Percentiles rank a stretch among this genome's conserved stretches.
Evolutionary conservation across 2,888 invertebrate genomes (phyloP).

Genomic region (Ormyrus rosae): DNA sequence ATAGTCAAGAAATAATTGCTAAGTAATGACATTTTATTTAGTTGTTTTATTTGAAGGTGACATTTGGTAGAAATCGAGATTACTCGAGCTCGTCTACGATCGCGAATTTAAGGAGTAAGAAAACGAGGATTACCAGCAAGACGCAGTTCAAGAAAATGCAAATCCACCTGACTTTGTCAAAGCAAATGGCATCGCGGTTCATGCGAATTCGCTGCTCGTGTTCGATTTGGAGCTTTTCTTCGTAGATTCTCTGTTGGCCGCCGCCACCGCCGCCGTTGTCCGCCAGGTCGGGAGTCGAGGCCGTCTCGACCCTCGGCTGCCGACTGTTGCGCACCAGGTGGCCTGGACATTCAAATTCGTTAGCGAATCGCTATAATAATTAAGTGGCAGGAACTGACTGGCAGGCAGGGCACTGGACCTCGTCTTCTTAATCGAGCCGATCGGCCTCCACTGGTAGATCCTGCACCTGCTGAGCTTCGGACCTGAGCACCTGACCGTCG

Average conservation of each 20-base stretch:
- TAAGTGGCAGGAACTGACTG: not conserved
- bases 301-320: slow-evolving; percentile 32
- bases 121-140: slow-evolving; percentile 23
- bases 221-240: not conserved
- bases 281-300: slow-evolving; percentile 35
- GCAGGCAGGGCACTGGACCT: slow-evolving; percentile 38
- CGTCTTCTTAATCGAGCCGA: slow-evolving; percentile 38
- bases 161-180: slow-evolving; percentile 44
- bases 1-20: too few relatives aligned
- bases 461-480: slow-evolving; percentile 20
- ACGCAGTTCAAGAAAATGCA: slow-evolving; percentile 39
- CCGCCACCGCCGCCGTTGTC: slow-evolving; percentile 2
- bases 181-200: slow-evolving; percentile 37
- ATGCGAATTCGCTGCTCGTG: not conserved
- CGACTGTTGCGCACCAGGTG: not conserved
- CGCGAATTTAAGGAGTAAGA: not conserved
- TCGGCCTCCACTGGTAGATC: slow-evolving; percentile 19
- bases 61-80: too few relatives aligned
- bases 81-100: not conserved
- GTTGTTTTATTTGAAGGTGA: too few relatives aligned
- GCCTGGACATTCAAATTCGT: not conserved
- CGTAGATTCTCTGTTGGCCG: not conserved
- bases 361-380: too few relatives aligned
- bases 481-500: not conserved
- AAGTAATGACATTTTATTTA: too few relatives aligned